These are phyloP conservation scores for Caenorhabditis briggsae DNA, from an alignment of 1,140 invertebrate species.

Conservation along the genomic window DNA sequence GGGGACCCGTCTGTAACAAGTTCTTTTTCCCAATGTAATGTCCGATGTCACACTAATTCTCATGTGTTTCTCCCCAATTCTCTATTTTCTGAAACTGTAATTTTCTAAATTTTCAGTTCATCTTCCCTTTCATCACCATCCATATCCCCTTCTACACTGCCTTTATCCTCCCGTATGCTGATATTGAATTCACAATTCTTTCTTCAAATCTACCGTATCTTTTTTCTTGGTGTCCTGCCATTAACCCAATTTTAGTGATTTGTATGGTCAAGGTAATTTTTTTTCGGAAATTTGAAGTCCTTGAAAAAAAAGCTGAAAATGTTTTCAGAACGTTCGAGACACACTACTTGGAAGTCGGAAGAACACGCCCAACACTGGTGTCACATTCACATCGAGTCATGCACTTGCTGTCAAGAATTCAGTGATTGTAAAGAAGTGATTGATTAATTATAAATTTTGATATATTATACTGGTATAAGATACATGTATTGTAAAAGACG, in stretches of 20 bases:
- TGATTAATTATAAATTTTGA: no score
- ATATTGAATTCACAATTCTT: conserved; percentile 22
- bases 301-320: no score
- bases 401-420: background rate
- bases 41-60: no score
- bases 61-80: no score
- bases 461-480: no score
- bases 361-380: background rate
- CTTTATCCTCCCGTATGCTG: conserved; percentile 8
- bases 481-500: no score
- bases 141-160: conserved; percentile 37
- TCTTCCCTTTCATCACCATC: conserved; percentile 31
- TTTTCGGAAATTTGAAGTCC: no score
- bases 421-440: no score
- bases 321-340: conserved; percentile 20
- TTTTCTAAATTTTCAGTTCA: conserved; percentile 13
- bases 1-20: no score
- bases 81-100: background rate
- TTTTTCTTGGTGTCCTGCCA: conserved; percentile 24
- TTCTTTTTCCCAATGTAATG: no score
- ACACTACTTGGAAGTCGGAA: background rate
- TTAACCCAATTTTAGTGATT: conserved; percentile 15
- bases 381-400: conserved; percentile 11
- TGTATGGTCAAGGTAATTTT: conserved; percentile 17
- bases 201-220: conserved; percentile 22